Conservation (phyloP, 92 coral and sea anemone species). For the Nematostella vectensis region DNA sequence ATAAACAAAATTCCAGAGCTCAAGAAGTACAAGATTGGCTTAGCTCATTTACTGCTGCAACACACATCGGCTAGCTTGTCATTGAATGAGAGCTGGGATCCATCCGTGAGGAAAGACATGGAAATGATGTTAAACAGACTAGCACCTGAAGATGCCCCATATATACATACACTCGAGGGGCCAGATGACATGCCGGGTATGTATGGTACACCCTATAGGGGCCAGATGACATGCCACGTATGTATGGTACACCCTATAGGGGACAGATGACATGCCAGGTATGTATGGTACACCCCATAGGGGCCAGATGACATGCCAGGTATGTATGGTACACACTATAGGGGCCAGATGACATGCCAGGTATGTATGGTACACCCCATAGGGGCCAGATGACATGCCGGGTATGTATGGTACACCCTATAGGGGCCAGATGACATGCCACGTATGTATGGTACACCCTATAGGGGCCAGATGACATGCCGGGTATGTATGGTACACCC, state of each 20-base stretch:
- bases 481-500: too few relatives aligned
- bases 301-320: too few relatives aligned
- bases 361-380: too few relatives aligned
- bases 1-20: slow-evolving; percentile 73
- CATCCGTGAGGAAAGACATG: slow-evolving; percentile 81
- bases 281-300: too few relatives aligned
- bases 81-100: slow-evolving; percentile 92
- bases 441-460: slow-evolving; percentile 1
- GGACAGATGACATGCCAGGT: too few relatives aligned
- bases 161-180: slow-evolving; percentile 83
- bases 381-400: too few relatives aligned
- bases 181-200: slow-evolving; percentile 98
- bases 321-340: too few relatives aligned
- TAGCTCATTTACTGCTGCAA: slow-evolving; percentile 74
- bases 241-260: too few relatives aligned
- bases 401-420: too few relatives aligned
- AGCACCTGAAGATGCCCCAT: slow-evolving; percentile 87
- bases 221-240: too few relatives aligned
- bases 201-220: not conserved
- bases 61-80: slow-evolving; percentile 95
- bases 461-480: too few relatives aligned
- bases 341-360: too few relatives aligned
- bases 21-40: slow-evolving; percentile 87
- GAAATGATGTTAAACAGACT: slow-evolving; percentile 95
- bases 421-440: not conserved